Percentiles rank a stretch among this genome's conserved stretches.
Evolutionary conservation across 2,113 vertebrate genomes (phyloP).

Genomic region (Chelonoidis abingdonii): DNA sequence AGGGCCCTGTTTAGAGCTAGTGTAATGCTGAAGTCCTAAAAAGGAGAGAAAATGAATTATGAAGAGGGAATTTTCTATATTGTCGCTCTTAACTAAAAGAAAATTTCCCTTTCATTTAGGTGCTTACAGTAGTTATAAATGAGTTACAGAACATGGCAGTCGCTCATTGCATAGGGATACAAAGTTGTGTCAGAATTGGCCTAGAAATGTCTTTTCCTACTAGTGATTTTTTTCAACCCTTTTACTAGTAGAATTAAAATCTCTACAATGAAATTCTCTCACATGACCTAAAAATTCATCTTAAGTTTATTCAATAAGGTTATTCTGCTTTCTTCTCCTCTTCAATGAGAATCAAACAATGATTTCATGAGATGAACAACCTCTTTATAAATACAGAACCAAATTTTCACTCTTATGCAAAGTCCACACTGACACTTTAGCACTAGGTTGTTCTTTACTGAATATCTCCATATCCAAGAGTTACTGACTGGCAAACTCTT

Average conservation of each 20-base stretch:
- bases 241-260: neutral
- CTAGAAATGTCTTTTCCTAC: neutral
- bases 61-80: neutral
- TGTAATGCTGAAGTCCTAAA: constrained; percentile 48
- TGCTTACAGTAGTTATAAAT: neutral
- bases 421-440: neutral
- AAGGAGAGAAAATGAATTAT: neutral
- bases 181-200: neutral
- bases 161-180: neutral
- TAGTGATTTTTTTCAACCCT: neutral
- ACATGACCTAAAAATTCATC: neutral
- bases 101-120: neutral
- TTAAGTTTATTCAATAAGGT: neutral
- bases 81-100: neutral
- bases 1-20: neutral
- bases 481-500: neutral
- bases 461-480: neutral
- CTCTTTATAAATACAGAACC: neutral
- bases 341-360: neutral
- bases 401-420: neutral
- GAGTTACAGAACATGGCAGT: neutral
- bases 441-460: neutral
- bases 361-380: neutral
- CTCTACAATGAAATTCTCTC: neutral
- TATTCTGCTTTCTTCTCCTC: constrained; percentile 27